phyloP scores from a whole-genome alignment of 1,140 invertebrate genomes.

The Cotesia vestalis region DNA sequence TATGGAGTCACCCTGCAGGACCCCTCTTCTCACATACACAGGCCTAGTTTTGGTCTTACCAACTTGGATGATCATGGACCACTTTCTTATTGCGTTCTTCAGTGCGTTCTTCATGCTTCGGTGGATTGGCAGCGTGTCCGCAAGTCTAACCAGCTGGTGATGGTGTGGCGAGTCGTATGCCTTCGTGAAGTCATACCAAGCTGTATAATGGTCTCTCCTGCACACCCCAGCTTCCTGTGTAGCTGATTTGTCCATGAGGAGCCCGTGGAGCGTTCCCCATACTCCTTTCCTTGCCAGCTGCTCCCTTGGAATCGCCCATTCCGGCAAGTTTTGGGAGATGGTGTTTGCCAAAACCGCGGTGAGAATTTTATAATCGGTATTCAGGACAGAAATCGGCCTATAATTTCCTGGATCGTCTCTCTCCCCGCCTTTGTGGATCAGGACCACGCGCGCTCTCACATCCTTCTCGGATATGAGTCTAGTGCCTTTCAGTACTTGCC shows the following conservation, averaged over 20 bases:
- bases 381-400: constrained; percentile 36
- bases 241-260: constrained; percentile 38
- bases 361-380: constrained; percentile 45
- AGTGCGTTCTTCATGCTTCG: constrained; percentile 36
- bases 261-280: constrained; percentile 44
- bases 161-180: constrained; percentile 44
- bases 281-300: constrained; percentile 42
- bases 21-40: constrained; percentile 38
- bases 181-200: constrained; percentile 44
- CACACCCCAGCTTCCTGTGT: constrained; percentile 34
- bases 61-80: constrained; percentile 36
- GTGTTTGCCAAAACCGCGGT: constrained; percentile 38
- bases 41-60: constrained; percentile 34
- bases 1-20: constrained; percentile 41
- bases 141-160: constrained; percentile 28
- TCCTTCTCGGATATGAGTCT: too few species aligned
- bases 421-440: constrained; percentile 29
- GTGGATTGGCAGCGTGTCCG: constrained; percentile 35
- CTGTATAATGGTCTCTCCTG: constrained; percentile 32
- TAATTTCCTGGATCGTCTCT: constrained; percentile 27
- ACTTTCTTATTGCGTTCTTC: constrained; percentile 36
- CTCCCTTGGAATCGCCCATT: constrained; percentile 39
- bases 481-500: too few species aligned
- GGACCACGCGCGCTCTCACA: too few species aligned
- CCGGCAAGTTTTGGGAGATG: constrained; percentile 32